Base-by-base conservation (phyloP, 2,113 vertebrate genomes). In the Tachycineta bicolor region DNA sequence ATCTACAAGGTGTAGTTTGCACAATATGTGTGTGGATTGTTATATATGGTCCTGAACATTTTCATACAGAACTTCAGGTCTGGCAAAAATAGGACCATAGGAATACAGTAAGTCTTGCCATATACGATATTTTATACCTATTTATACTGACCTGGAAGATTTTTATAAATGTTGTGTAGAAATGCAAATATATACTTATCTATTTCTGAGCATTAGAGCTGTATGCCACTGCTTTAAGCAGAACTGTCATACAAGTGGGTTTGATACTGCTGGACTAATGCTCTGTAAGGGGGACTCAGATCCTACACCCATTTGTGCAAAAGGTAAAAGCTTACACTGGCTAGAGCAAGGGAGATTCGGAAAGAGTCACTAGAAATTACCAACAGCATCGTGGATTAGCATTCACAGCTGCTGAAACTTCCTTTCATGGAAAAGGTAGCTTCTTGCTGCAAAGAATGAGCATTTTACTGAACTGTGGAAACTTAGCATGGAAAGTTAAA, bases 1-100 rank as follows among this genome's bases (percentile, higher is more conserved):
- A 46, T 37, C 29, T 93, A 46, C 39, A 87, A 89, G 29, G 23
- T 17, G 5, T 68, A 59, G 20, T 28, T 91, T 56, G 39, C 5
- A 14, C 0, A 0, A 12, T 73, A 8, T 26, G 6, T 64, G 33
- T 49, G 5, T 29, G 52, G 71, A 47, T 62, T 82, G 10, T 12
- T 76, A 12, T 34, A 37, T 14, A 5, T 26, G 9, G 18, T 67
- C 37, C 50, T 53, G 63, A 83, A 85, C 6, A 8, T 62, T 70
- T 68, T 67, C 16, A 22, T 80, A 53, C 52, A 58, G 76, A 58
- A 58, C 39, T 83, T 62, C 6, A 71, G 5, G 14, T 67, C 31
- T 67, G 62, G 31, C 28, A 83, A 50, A 82, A 89, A 29, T 14
- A 71, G 43, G 21, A 62, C 41, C 17, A 28, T 60, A 78, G 31